phyloP scores from a whole-genome alignment of 2,113 vertebrate genomes.

The Dicentrarchus labrax region DNA sequence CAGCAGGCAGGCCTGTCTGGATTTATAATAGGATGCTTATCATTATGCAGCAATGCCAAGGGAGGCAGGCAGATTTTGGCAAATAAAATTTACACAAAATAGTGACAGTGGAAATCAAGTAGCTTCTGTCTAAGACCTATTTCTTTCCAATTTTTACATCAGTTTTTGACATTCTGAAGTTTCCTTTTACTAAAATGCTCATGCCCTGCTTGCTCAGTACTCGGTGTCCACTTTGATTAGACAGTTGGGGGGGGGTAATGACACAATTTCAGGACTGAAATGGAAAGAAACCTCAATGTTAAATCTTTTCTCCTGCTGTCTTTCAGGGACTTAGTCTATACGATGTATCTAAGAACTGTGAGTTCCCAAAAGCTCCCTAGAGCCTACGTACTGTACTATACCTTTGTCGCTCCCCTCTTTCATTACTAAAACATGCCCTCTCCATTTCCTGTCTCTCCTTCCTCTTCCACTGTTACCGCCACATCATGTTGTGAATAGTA shows the following conservation, averaged over 20 bases:
- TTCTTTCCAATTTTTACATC: conserved; percentile 20
- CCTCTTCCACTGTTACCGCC: conserved; percentile 9
- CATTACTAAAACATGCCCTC: conserved; percentile 28
- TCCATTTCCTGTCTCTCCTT: conserved; percentile 15
- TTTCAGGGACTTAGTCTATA: conserved; percentile 28
- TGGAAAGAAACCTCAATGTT: conserved; percentile 29
- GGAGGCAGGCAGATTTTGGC: conserved; percentile 52
- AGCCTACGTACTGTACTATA: conserved; percentile 30
- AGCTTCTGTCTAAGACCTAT: conserved; percentile 11
- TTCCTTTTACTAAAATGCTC: not conserved
- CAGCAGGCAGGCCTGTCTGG: conserved; percentile 20
- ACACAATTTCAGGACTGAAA: conserved; percentile 24
- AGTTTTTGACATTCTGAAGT: conserved; percentile 22
- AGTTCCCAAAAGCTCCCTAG: conserved; percentile 38
- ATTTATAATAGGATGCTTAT: conserved; percentile 67
- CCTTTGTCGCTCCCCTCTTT: conserved; percentile 32
- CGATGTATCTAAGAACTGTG: conserved; percentile 37
- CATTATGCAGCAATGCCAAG: conserved; percentile 47
- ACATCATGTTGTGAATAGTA: conserved; percentile 27
- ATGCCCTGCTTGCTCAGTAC: not conserved
- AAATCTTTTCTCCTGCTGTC: conserved; percentile 15
- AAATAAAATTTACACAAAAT: conserved; percentile 60
- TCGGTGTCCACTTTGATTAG: conserved; percentile 34
- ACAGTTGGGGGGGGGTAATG: not conserved
- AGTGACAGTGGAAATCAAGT: conserved; percentile 35